Base-by-base conservation (phyloP, 1,140 invertebrate genomes). In the Pectinophora gossypiella region DNA sequence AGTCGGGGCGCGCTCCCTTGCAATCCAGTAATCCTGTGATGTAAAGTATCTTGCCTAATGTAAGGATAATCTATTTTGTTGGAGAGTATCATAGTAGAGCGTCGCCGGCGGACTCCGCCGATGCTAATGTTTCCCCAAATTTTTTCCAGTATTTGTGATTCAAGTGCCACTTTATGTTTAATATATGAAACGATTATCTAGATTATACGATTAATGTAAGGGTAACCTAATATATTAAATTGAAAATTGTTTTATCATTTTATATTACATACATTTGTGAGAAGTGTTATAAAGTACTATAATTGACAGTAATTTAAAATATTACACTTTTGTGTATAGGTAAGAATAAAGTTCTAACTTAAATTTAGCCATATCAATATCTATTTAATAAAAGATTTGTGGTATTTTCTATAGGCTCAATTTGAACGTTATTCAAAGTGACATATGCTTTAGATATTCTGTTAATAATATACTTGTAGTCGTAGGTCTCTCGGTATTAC, bases 121-220 rank as follows among this genome's bases (percentile, higher is more conserved):
- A 71, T 61, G 75, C 75, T 72, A 70, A 72, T 76, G 79, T 88
- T 88, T 88, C 83, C 87, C 85, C 80, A 88, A 89, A 88, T 88
- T 85, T 79, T 88, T 89, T 89, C 87, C 87, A 89, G 87, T 89
- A 89, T 89, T 89, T 89, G 87, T 89, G 87, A 89, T 89, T 89
- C 85, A 89, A 89, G 88, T 89, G 88, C 88, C 88, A 89, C 88
- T 89, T 89, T 89, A 88, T 87, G 86, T 89, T 88, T 87, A 88
- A 89, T 88, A 88, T 89, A 87, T 87, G 76, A 89, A 87, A 88
- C 86, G 87, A 89, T 89, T 89, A 89, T 88, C 79, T 88, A 89
- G 88, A 88, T 83, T 85, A 85, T 85, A 85, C 87, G 86, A 89
- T 81, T 87, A 88, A 83, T 80, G 66, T 89, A 89, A 89, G 86